Percentiles rank a stretch among this genome's conserved stretches.
Evolutionary conservation across 1,140 invertebrate genomes (phyloP).

Genomic region (Zaprionus camerounensis): DNA sequence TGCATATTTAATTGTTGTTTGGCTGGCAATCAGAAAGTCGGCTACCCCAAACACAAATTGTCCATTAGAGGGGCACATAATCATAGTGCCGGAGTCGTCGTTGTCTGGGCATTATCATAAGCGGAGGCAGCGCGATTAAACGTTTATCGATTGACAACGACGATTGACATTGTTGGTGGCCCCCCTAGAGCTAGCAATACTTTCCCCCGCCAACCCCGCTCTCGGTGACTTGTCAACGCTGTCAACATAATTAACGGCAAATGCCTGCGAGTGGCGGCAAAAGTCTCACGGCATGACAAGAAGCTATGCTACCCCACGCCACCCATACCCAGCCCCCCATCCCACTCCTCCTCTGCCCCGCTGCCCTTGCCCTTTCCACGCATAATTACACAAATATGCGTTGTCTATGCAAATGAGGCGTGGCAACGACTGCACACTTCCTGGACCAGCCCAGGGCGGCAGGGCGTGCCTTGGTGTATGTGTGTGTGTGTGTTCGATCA

Average conservation of each 20-base stretch:
- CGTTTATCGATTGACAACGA: slow-evolving; percentile 65
- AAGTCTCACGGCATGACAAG: slow-evolving; percentile 67
- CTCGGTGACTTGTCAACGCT: slow-evolving; percentile 50
- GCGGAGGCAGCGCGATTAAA: slow-evolving; percentile 58
- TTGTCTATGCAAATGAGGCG: slow-evolving; percentile 71
- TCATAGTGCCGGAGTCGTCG: slow-evolving; percentile 35
- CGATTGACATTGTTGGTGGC: slow-evolving; percentile 67
- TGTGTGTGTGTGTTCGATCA: slow-evolving; percentile 23
- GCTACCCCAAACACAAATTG: slow-evolving; percentile 64
- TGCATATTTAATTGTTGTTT: slow-evolving; percentile 68
- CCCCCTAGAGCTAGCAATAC: background rate
- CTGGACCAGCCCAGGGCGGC: slow-evolving; percentile 36
- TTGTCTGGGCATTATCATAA: slow-evolving; percentile 64
- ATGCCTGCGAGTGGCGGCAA: slow-evolving; percentile 65
- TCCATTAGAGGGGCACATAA: slow-evolving; percentile 63
- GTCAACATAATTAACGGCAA: slow-evolving; percentile 80
- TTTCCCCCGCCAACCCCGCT: background rate
- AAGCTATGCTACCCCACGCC: slow-evolving; percentile 54
- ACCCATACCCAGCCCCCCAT: slow-evolving; percentile 24
- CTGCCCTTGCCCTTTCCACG: slow-evolving; percentile 52
- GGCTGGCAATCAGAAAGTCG: slow-evolving; percentile 56
- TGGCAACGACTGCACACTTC: slow-evolving; percentile 48
- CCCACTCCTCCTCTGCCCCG: background rate
- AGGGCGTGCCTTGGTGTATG: background rate
- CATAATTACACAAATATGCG: slow-evolving; percentile 77